A percentile compares a stretch with the other conserved stretches of the same genome.
Evolutionary conservation across 2,888 invertebrate species (phyloP).

Genomic region (Parnassius apollo): DNA sequence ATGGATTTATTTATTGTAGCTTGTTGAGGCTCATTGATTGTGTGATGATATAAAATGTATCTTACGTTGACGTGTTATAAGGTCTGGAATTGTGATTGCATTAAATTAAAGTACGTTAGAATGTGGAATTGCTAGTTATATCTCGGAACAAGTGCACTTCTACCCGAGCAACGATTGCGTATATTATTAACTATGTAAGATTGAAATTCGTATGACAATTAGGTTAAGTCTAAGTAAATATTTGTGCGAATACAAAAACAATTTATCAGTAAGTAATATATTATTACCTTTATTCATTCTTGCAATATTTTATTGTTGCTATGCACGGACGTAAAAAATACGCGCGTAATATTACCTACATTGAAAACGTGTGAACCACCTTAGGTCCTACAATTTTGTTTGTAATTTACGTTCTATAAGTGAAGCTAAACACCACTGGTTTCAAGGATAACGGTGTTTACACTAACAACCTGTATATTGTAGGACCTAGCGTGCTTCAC

Average conservation of each 20-base stretch:
- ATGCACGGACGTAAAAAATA: too few relatives aligned
- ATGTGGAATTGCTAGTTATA: slow-evolving; percentile 9
- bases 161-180: slow-evolving; percentile 45
- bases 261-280: too few relatives aligned
- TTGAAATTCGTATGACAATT: slow-evolving; percentile 33
- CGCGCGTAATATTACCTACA: too few relatives aligned
- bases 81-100: slow-evolving; percentile 4
- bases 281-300: too few relatives aligned
- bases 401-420: too few relatives aligned
- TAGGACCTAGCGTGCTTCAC: too few relatives aligned
- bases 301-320: too few relatives aligned
- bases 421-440: too few relatives aligned
- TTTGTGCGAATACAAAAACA: not conserved
- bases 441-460: too few relatives aligned
- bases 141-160: slow-evolving; percentile 46
- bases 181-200: slow-evolving; percentile 35
- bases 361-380: too few relatives aligned
- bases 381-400: too few relatives aligned
- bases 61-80: not conserved
- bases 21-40: slow-evolving; percentile 3
- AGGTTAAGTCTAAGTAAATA: slow-evolving; percentile 9
- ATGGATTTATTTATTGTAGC: slow-evolving; percentile 11
- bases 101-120: slow-evolving; percentile 1
- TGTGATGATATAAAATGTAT: slow-evolving; percentile 1
- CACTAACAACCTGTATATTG: too few relatives aligned